Evolutionary conservation across 2,113 vertebrate genomes (phyloP).

Genomic region (Melospiza melodia): DNA sequence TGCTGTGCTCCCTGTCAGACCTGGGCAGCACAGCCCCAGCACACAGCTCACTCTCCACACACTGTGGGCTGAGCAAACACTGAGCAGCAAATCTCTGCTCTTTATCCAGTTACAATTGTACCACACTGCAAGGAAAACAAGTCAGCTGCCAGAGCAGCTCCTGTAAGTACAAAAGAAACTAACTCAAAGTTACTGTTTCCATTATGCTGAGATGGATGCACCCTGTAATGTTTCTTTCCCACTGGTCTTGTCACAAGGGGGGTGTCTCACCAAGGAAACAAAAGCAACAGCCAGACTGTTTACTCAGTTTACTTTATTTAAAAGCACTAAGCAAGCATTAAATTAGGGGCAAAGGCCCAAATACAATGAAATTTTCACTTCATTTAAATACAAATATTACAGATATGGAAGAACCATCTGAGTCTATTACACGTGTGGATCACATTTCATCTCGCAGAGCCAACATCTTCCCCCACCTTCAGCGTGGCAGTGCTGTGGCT

Average conservation of each 20-base stretch:
- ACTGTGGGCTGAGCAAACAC: neutral
- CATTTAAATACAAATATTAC: neutral
- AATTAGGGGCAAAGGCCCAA: neutral
- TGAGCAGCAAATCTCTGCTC: neutral
- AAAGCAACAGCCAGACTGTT: neutral
- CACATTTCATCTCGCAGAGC: neutral
- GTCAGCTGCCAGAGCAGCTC: neutral
- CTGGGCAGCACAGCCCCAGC: neutral
- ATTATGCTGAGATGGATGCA: neutral
- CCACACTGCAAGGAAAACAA: neutral
- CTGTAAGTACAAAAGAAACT: neutral
- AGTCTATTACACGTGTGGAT: neutral
- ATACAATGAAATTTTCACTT: neutral
- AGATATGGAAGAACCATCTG: neutral
- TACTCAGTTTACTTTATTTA: constrained; percentile 16
- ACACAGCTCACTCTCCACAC: neutral
- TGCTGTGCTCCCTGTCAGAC: neutral
- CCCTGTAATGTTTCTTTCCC: neutral
- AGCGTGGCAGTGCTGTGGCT: neutral
- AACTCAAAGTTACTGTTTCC: neutral
- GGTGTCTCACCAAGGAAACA: neutral
- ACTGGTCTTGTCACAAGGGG: neutral
- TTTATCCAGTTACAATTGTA: neutral
- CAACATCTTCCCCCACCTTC: neutral
- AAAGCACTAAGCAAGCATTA: neutral